These are phyloP conservation scores for Spisula solida DNA, from an alignment of 2,888 invertebrate species.

Conservation along the genomic window DNA sequence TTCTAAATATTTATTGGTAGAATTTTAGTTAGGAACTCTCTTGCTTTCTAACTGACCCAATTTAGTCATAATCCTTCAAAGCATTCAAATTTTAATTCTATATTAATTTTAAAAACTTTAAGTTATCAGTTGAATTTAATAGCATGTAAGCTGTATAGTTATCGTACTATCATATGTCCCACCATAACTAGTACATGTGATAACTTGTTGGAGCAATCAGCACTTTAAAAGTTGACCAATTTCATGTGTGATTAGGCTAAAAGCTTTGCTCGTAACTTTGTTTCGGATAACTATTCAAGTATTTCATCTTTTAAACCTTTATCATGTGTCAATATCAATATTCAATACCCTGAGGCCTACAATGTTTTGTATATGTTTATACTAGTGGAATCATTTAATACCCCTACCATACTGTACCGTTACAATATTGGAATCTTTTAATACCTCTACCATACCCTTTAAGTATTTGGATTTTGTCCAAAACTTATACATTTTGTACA, in stretches of 20 bases:
- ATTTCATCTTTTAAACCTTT: conserved; percentile 39
- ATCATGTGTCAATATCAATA: conserved; percentile 24
- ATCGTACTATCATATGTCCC: background rate
- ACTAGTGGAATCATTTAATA: background rate
- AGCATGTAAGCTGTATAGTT: background rate
- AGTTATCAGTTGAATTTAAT: conserved; percentile 13
- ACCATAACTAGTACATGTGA: conserved; percentile 5
- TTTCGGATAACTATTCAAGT: conserved; percentile 12
- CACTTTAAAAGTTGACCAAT: conserved; percentile 32
- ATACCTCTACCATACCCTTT: conserved; percentile 6
- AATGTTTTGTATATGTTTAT: background rate
- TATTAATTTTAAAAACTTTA: background rate
- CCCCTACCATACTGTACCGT: background rate
- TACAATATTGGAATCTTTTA: background rate
- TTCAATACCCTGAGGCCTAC: background rate
- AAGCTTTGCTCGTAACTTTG: conserved; percentile 36
- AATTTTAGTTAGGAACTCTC: background rate
- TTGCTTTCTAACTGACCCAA: no score
- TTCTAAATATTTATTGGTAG: background rate
- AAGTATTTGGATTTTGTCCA: conserved; percentile 41
- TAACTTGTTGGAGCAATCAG: conserved; percentile 2
- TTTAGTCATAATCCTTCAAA: no score
- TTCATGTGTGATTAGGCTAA: conserved; percentile 32
- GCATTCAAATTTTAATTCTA: no score
- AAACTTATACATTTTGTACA: conserved; percentile 6